These are phyloP conservation scores for Mimachlamys varia DNA, from an alignment of 2,888 invertebrate species.

Conservation along the genomic window DNA sequence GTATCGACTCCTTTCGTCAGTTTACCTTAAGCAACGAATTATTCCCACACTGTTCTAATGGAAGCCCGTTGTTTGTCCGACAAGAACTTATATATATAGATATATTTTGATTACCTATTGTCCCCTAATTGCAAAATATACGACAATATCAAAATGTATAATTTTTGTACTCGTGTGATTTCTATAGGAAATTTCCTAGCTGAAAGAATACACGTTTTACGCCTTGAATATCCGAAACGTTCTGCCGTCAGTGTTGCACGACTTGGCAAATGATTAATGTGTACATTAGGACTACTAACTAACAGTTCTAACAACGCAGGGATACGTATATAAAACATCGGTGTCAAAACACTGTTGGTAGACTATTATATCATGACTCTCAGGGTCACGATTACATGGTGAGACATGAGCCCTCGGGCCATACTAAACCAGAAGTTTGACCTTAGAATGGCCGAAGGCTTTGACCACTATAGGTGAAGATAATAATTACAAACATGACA, in stretches of 20 bases:
- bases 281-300: not conserved
- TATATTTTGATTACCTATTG: too few species aligned
- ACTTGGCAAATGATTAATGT: not conserved
- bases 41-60: too few species aligned
- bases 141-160: too few species aligned
- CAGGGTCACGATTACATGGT: not conserved
- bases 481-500: constrained; percentile 5
- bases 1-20: too few species aligned
- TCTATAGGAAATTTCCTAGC: too few species aligned
- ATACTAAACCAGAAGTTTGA: not conserved
- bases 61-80: too few species aligned
- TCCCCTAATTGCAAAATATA: too few species aligned
- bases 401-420: not conserved
- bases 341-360: not conserved
- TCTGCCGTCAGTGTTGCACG: not conserved
- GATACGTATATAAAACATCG: not conserved
- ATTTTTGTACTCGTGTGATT: too few species aligned
- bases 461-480: not conserved
- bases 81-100: too few species aligned
- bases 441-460: constrained; percentile 15
- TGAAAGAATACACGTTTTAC: not conserved
- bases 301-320: not conserved
- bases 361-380: not conserved
- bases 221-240: not conserved
- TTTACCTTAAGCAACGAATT: too few species aligned